Conservation (phyloP, 2,888 invertebrate species). For the Campoplex nolae region DNA sequence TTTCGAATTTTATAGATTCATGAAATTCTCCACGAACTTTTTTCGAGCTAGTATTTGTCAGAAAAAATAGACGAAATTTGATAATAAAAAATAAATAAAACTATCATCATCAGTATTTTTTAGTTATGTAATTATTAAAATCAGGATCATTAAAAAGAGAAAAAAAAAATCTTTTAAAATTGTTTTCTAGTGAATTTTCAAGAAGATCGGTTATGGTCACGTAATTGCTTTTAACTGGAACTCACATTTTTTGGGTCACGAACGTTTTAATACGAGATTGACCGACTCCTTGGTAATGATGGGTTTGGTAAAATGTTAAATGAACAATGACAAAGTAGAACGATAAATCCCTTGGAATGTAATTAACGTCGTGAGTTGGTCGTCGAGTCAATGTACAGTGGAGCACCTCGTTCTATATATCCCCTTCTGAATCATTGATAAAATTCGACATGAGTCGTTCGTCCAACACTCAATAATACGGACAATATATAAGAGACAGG, state of each 20-base stretch:
- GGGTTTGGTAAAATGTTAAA: neutral
- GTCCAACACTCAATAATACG: neutral
- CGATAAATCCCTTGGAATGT: neutral
- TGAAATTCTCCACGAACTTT: too few relatives aligned
- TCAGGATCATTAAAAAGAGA: too few relatives aligned
- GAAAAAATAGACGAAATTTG: too few relatives aligned
- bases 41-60: too few relatives aligned
- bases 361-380: conserved; percentile 13
- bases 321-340: conserved; percentile 27
- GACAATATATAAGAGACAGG: neutral
- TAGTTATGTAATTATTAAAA: too few relatives aligned
- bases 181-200: neutral
- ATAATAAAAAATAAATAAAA: too few relatives aligned
- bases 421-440: conserved; percentile 51
- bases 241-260: neutral
- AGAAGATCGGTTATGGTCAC: neutral
- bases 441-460: conserved; percentile 13
- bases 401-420: conserved; percentile 27
- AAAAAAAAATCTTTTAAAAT: neutral
- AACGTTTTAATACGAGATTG: neutral
- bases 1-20: too few relatives aligned
- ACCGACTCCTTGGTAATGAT: conserved; percentile 34
- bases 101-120: too few relatives aligned
- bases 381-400: conserved; percentile 9
- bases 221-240: neutral